Evolutionary conservation across 2,113 vertebrate species (phyloP).

Genomic region (Isurus oxyrinchus): DNA sequence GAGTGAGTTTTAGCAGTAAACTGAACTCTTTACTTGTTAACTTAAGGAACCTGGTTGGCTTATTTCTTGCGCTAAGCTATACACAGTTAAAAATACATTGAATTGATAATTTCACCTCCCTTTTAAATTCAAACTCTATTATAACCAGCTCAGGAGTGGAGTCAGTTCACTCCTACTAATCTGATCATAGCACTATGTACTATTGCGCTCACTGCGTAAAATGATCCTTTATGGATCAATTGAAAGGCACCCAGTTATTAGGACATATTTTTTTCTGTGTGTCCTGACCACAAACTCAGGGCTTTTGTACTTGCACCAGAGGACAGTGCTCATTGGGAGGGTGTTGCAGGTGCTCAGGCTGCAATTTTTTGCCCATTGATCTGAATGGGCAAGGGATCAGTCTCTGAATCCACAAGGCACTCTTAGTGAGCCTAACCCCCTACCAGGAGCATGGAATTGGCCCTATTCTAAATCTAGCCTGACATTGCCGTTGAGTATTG

Average conservation of each 20-base stretch:
- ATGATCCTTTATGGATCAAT: background rate
- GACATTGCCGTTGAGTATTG: background rate
- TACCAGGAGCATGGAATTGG: background rate
- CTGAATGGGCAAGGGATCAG: background rate
- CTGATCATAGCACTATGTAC: background rate
- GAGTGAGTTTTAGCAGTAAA: too few relatives aligned
- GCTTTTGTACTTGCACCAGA: background rate
- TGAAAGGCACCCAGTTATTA: background rate
- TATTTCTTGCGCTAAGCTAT: too few relatives aligned
- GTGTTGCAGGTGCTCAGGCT: background rate
- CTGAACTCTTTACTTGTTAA: too few relatives aligned
- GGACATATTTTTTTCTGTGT: background rate
- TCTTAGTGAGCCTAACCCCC: background rate
- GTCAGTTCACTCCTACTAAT: too few relatives aligned
- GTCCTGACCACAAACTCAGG: background rate
- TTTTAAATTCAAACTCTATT: too few relatives aligned
- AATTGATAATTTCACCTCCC: too few relatives aligned
- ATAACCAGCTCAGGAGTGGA: too few relatives aligned
- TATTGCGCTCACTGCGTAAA: background rate
- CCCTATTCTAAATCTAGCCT: background rate
- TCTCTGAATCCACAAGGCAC: background rate
- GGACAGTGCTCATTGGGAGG: background rate
- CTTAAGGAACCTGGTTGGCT: too few relatives aligned
- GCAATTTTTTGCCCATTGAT: background rate
- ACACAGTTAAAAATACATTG: too few relatives aligned